Base-by-base conservation (phyloP, 30 jellyfish, hydroid and myxozoan species). In the Chironex yamaguchii region DNA sequence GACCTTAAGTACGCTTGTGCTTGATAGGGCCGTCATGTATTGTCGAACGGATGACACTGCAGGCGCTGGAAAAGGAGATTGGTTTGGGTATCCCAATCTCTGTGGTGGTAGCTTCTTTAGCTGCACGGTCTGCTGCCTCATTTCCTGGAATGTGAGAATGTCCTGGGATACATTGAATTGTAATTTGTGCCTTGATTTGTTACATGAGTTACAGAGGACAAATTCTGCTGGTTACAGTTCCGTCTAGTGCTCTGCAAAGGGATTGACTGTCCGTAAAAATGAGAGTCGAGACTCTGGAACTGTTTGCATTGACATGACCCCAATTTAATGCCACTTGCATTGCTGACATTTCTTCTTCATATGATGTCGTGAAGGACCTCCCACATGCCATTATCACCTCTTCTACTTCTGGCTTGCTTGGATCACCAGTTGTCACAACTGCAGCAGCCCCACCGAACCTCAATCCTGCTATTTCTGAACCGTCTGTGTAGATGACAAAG, bases 241-340 rank as follows among this genome's bases (percentile, higher is more conserved):
- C 31, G 3, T 69, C 4, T 2, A 69, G 31, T 2, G 83, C 83
- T 35, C 36, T 69, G 52, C 87, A 73, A 4, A 73, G 87, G 42
- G 78, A 73, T 53, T 73, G 87, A 78, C 82, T 73, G 87, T 73
- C 87, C 3, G 79, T 73, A 49, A 34, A 73, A n/a, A 73, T 73
- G 79, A 73, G 84, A 12, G 36, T 69, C 4, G 77, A 63, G 34
- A 42, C 17, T 6, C 13, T 17, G 17, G 58, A 42, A 2, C 31
- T 32, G 50, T 73, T 73, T 22, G 51, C 42, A 27, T 49, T 73
- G 1, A 1, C 24, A 2, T 9, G 22, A 2, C 36, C 29, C 87
- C 87, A 73, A 17, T 36, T 3, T 21, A 23, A 49, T 32, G 82
- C 52, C 1, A 2, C 21, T 33, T 36, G 42, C 87, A 73, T 73